phyloP scores from a whole-genome alignment of 2,113 vertebrate species.

The Periophthalmus modestus region DNA sequence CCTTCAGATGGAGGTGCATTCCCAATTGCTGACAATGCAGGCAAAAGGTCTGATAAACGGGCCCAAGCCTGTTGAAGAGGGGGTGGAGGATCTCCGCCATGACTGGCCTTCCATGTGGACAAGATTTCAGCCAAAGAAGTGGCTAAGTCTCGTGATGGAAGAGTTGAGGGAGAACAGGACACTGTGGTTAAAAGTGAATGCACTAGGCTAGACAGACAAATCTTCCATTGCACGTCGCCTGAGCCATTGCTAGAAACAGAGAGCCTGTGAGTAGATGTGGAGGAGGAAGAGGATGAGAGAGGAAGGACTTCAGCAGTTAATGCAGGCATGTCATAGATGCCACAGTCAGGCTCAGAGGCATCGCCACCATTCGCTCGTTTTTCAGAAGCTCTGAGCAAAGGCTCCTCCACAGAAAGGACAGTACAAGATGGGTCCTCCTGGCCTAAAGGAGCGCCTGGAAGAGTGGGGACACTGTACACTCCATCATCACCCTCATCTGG shows the following conservation, averaged over 20 bases:
- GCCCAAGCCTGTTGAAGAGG: conserved; percentile 77
- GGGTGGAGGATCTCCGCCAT: conserved; percentile 64
- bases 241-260: conserved; percentile 80
- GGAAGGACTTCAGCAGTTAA: conserved; percentile 68
- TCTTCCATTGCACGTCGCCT: conserved; percentile 75
- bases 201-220: conserved; percentile 70
- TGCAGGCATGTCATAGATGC: conserved; percentile 87
- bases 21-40: conserved; percentile 65
- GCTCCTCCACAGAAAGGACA: conserved; percentile 41
- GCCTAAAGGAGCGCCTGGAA: conserved; percentile 74
- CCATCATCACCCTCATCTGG: conserved; percentile 66
- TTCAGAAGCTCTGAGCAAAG: conserved; percentile 55
- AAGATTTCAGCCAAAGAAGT: conserved; percentile 76
- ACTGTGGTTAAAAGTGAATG: conserved; percentile 67
- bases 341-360: conserved; percentile 69
- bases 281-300: conserved; percentile 62
- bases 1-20: conserved; percentile 66
- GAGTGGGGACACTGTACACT: conserved; percentile 79
- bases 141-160: conserved; percentile 73
- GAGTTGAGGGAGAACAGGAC: conserved; percentile 47
- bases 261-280: conserved; percentile 64
- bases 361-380: conserved; percentile 45
- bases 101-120: conserved; percentile 76
- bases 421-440: conserved; percentile 56
- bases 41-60: conserved; percentile 74